A percentile compares a stretch with the other conserved stretches of the same genome.
Evolutionary conservation across 2,113 vertebrate species (phyloP).

Genomic region (Anhinga rufa): DNA sequence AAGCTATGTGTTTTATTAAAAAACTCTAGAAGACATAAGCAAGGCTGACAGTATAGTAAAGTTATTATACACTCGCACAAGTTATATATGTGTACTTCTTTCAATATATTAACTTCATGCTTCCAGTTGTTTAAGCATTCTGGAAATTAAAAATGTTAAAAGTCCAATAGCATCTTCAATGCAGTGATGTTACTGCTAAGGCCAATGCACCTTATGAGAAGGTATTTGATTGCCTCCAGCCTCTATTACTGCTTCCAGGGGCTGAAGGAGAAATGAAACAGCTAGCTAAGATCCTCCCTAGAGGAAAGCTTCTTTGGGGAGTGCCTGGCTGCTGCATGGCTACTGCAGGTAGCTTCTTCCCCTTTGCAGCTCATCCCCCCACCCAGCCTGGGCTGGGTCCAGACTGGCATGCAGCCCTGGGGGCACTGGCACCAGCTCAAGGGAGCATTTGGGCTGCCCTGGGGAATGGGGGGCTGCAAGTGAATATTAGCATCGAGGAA

Average conservation of each 20-base stretch:
- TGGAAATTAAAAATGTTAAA: neutral
- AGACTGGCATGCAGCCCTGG: neutral
- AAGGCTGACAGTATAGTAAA: neutral
- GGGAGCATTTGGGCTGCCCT: neutral
- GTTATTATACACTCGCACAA: neutral
- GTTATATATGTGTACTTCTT: neutral
- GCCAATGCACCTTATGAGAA: neutral
- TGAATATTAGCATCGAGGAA: accelerated
- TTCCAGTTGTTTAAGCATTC: neutral
- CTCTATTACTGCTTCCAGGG: neutral
- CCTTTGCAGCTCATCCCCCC: neutral
- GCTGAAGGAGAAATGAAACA: neutral
- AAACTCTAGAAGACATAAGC: neutral
- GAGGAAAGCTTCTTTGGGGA: neutral
- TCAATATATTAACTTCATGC: neutral
- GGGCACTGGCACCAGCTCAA: neutral
- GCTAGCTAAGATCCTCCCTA: neutral
- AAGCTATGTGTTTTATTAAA: neutral
- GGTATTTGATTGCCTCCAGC: neutral
- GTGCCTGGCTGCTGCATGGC: neutral
- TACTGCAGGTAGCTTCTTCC: neutral
- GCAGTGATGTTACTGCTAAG: neutral
- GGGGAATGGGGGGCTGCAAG: neutral
- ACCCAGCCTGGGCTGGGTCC: neutral
- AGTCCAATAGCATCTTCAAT: neutral